Base-by-base conservation (phyloP, 2,888 invertebrate species). In the Lamproptera curius region DNA sequence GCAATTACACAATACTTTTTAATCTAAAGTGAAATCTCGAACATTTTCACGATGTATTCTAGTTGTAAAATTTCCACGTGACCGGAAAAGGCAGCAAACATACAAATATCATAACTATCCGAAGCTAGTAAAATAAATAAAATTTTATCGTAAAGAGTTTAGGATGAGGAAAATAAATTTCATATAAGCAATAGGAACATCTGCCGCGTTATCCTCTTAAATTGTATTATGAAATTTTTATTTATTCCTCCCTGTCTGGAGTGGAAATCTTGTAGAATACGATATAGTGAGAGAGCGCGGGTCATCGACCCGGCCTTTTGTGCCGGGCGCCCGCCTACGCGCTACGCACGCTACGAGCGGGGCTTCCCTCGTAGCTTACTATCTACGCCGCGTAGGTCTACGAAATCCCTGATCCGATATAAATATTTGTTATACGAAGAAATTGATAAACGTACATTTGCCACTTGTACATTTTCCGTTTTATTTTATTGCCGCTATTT, bases 241-340 rank as follows among this genome's bases (percentile, higher is more conserved):
- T 40, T 40, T 31, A n/a, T 40, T 15, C n/a, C 9, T 16, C 31
- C 28, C 28, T 40, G 11, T 2, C 11, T 28, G 16, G 16, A 40
- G 28, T 20, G 39, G 34, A 39, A 13, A 26, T 46, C 20, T 42
- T 31, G 31, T 36, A 42, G 47, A 28, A 2, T 38, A 48, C 33
- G 17, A 23, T 65, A 58, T 64, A 62, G 64, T 64, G 64, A 61
- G 55, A 61, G 52, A 59, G 58, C 37, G 51, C 46, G 56, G 60
- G 71, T 71, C 69, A 53, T 60, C 62, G 71, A 67, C 69, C 60
- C 55, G 46, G 62, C 63, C 63, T 61, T 61, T 57, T 55, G 58
- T 62, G 58, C 57, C 39, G 50, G 51, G 55, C 56, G 55, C 52
- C 50, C 61, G 59, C 57, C 48, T 56, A 64, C 58, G 58, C 55